Evolutionary conservation across 2,888 invertebrate species (phyloP), one percentile per base, ranked within the genome.

Genomic region (Zygogramma bicolorata): DNA sequence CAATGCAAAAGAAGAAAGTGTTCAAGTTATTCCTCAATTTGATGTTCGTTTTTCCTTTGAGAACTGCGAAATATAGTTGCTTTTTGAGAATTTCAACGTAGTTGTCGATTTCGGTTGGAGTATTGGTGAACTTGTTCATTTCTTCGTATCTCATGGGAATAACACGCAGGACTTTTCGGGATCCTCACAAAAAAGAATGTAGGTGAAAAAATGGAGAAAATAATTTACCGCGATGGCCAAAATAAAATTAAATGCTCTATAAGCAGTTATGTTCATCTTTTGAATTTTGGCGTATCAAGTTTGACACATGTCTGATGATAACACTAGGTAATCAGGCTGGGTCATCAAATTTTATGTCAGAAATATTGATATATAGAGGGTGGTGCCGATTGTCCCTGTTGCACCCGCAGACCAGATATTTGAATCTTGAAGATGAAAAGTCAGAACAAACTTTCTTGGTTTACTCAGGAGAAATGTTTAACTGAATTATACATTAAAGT

Each of bases 1-100:
- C 96, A 73, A 93, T 91, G 82, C 89, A 91, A 86, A 96, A 95
- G 85, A 93, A 96, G 87, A 94, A 92, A 10, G 91, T 90, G 75
- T 93, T 92, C 18, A 87, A 83, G 22, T 93, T 93, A 77, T 90
- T 92, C 84, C 91, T 91, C 34, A 93, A 89, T 76, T 89, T 87
- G 82, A 91, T 90, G 67, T 90, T 89, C 66, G 89, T 89, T 79
- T 91, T 89, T 70, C 90, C 90, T 82, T 91, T 89, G 80, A 94
- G 90, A 3, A 77, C 91, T 67, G 92, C 90, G 87, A 96, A 96
- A 88, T 94, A 95, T 72, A 96, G 88, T 31, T 93, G 83, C 74
- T 84, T 81, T 46, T 81, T 81, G 27, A 86, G 34, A 31, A 88
- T 82, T 79, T 87, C 87, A 2, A 85, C 81, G 22, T 85, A 80